Conservation (phyloP, 2,797 vertebrate genomes). For the Anas bernieri region DNA sequence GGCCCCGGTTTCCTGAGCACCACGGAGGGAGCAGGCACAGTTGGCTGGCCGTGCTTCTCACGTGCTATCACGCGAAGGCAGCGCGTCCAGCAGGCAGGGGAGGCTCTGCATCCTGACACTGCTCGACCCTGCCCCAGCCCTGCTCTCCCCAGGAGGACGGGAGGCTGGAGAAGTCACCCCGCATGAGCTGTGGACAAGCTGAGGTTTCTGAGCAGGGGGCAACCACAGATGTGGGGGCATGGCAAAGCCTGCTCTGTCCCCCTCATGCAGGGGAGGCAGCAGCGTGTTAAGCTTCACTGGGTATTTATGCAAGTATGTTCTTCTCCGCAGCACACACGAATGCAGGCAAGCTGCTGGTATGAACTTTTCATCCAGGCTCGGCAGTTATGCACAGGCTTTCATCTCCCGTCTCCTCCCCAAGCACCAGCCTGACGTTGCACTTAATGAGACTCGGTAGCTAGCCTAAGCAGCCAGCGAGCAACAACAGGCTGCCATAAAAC, state of each 20-base stretch:
- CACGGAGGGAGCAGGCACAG: too few relatives aligned
- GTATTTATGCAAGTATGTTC: not conserved
- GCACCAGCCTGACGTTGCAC: not conserved
- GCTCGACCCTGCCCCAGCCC: not conserved
- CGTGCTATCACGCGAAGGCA: rapidly evolving
- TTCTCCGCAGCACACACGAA: not conserved
- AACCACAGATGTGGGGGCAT: not conserved
- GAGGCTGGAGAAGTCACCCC: not conserved
- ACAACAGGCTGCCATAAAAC: conserved; percentile 46
- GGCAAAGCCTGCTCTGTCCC: not conserved
- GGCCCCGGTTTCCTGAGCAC: not conserved
- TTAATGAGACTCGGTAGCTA: conserved; percentile 37
- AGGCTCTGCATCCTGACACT: not conserved
- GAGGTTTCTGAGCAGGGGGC: not conserved
- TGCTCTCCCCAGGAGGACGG: not conserved
- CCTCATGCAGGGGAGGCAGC: rapidly evolving
- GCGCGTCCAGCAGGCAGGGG: not conserved
- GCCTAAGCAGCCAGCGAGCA: not conserved
- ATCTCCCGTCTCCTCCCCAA: not conserved
- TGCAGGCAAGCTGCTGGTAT: not conserved
- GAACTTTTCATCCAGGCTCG: not conserved
- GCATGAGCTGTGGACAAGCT: rapidly evolving
- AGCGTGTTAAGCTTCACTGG: rapidly evolving
- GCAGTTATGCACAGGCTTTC: not conserved
- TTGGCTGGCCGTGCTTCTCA: rapidly evolving